Conservation (phyloP, 2,113 vertebrate genomes). For the Gymnarchus niloticus region DNA sequence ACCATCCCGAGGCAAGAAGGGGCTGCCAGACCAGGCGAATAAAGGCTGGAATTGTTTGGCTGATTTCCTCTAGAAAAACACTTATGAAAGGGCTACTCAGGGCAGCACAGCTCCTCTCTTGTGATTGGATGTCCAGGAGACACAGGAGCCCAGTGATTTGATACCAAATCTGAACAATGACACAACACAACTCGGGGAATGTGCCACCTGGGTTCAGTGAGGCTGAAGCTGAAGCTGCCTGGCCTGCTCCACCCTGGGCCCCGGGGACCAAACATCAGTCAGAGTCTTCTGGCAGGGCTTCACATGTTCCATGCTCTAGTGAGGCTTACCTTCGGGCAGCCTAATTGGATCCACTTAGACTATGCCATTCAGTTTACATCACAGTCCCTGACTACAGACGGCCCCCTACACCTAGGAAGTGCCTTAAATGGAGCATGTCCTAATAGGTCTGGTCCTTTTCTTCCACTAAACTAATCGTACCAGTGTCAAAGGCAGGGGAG, state of each 20-base stretch:
- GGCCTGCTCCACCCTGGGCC: not conserved
- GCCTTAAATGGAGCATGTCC: not conserved
- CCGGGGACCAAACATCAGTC: slow-evolving; percentile 10
- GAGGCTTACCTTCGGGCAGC: too few relatives aligned
- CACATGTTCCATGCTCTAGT: not conserved
- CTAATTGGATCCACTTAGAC: not conserved
- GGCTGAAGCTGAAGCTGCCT: not conserved
- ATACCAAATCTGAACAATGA: slow-evolving; percentile 33
- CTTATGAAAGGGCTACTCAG: slow-evolving; percentile 54
- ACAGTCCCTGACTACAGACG: not conserved
- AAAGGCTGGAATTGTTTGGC: slow-evolving; percentile 57
- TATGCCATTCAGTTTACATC: not conserved
- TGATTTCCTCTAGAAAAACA: slow-evolving; percentile 54
- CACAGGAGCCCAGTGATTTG: slow-evolving; percentile 53
- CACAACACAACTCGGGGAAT: slow-evolving; percentile 20
- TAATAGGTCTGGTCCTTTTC: not conserved
- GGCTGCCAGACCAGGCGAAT: slow-evolving; percentile 40
- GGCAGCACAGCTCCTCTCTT: slow-evolving; percentile 43
- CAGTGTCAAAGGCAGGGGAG: not conserved
- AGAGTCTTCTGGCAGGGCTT: not conserved
- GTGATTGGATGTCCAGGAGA: slow-evolving; percentile 46
- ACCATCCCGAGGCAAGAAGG: slow-evolving; percentile 43
- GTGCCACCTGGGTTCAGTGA: slow-evolving; percentile 21
- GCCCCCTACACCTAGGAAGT: not conserved
- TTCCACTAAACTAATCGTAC: not conserved